These are phyloP conservation scores for Ornithoptera priamus DNA, from an alignment of 2,888 invertebrate species.

Conservation along the genomic window DNA sequence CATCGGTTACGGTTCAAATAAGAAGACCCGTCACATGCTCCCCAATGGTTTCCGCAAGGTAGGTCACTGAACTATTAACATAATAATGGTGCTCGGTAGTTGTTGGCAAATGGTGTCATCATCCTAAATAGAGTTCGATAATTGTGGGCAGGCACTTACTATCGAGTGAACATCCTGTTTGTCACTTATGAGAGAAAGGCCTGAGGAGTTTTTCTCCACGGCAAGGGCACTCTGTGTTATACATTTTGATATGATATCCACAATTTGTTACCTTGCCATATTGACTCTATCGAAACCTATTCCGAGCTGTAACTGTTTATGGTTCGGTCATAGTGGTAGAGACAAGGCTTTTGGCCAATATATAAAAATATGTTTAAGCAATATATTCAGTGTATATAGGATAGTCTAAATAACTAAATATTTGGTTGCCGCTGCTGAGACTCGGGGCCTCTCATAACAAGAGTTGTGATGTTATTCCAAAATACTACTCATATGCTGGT, in stretches of 20 bases:
- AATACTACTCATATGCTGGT: too few relatives aligned
- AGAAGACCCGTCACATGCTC: slow-evolving; percentile 96
- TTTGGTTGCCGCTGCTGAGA: too few relatives aligned
- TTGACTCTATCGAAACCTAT: slow-evolving; percentile 63
- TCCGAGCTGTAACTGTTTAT: slow-evolving; percentile 51
- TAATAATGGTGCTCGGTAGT: too few relatives aligned
- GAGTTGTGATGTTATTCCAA: too few relatives aligned
- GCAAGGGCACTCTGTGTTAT: slow-evolving; percentile 80
- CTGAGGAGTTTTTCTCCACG: slow-evolving; percentile 16
- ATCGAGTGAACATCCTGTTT: too few relatives aligned
- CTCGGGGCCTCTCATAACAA: too few relatives aligned
- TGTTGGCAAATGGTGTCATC: too few relatives aligned
- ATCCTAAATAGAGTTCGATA: too few relatives aligned
- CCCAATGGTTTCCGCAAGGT: slow-evolving; percentile 99
- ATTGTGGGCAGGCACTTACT: too few relatives aligned
- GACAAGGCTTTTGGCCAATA: slow-evolving; percentile 42
- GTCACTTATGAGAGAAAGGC: background rate
- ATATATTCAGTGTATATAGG: too few relatives aligned
- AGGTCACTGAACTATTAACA: background rate
- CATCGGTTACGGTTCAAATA: slow-evolving; percentile 98
- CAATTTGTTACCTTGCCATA: slow-evolving; percentile 79
- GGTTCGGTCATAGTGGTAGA: slow-evolving; percentile 67
- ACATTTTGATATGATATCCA: slow-evolving; percentile 63
- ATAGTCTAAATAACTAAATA: too few relatives aligned
- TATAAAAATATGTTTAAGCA: background rate